phyloP scores from a whole-genome alignment of 1,140 invertebrate genomes.

The Diorhabda elongata region DNA sequence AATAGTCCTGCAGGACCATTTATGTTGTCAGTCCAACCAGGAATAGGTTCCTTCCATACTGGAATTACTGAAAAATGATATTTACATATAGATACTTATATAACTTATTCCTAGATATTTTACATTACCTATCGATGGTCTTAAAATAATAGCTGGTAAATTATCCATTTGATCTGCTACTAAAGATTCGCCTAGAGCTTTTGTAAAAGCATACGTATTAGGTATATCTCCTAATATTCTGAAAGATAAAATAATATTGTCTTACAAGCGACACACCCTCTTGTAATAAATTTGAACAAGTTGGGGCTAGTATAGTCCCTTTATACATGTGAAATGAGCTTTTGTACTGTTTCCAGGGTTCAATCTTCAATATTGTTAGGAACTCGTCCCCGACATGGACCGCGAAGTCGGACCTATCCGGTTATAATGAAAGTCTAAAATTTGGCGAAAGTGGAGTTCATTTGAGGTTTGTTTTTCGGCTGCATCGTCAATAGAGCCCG shows the following conservation, averaged over 20 bases:
- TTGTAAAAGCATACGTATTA: conserved; percentile 91
- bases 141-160: conserved; percentile 80
- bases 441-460: too few species aligned
- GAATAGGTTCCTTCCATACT: conserved; percentile 73
- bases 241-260: conserved; percentile 8
- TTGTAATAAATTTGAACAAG: too few species aligned
- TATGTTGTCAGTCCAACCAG: conserved; percentile 92
- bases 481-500: too few species aligned
- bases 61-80: conserved; percentile 60
- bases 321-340: too few species aligned
- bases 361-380: too few species aligned
- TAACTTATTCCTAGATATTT: not conserved
- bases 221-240: conserved; percentile 77
- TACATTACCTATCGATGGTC: conserved; percentile 79
- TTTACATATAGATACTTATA: not conserved
- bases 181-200: conserved; percentile 79
- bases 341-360: too few species aligned
- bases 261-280: too few species aligned
- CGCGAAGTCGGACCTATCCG: too few species aligned
- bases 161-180: conserved; percentile 70
- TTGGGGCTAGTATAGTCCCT: too few species aligned
- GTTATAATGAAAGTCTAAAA: too few species aligned
- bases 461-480: too few species aligned
- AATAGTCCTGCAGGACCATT: conserved; percentile 81
- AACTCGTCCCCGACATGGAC: too few species aligned